A percentile compares a stretch with the other conserved stretches of the same genome.
These are phyloP conservation scores for Petrocephalus schoutedeni DNA, from an alignment of 2,797 vertebrate genomes.

Conservation along the genomic window DNA sequence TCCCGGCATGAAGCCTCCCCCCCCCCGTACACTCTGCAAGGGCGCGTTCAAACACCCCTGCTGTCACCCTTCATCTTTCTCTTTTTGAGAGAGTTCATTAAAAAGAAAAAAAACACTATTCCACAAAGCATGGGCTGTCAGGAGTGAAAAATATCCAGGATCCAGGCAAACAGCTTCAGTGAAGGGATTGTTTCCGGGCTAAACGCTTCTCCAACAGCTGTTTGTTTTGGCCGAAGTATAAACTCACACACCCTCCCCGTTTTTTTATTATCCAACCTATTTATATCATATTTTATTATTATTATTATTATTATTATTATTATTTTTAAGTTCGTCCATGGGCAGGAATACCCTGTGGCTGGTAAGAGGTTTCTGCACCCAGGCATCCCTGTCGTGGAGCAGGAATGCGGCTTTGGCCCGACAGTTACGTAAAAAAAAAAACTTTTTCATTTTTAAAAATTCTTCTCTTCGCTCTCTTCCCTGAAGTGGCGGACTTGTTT, in stretches of 20 bases:
- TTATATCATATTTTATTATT: background rate
- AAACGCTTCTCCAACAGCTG: constrained; percentile 71
- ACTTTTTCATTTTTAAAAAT: constrained; percentile 4
- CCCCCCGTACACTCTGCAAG: background rate
- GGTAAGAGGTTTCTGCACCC: constrained; percentile 65
- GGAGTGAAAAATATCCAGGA: constrained; percentile 66
- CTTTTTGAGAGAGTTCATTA: background rate
- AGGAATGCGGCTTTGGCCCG: constrained; percentile 59
- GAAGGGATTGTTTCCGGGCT: constrained; percentile 73
- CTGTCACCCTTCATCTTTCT: constrained; percentile 32
- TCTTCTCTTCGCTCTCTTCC: constrained; percentile 39
- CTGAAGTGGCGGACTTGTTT: constrained; percentile 45
- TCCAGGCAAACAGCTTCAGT: constrained; percentile 71
- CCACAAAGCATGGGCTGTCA: constrained; percentile 48
- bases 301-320: background rate
- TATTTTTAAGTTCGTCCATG: constrained; percentile 38
- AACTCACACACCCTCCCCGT: constrained; percentile 32
- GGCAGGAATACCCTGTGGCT: constrained; percentile 67
- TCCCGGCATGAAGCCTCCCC: background rate
- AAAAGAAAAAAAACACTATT: constrained; percentile 13
- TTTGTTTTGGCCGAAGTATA: constrained; percentile 65
- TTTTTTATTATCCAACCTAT: constrained; percentile 16
- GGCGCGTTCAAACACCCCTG: constrained; percentile 16
- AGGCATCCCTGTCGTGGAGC: constrained; percentile 58
- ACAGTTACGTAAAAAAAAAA: background rate